Evolutionary conservation across 1,140 invertebrate genomes (phyloP).

Genomic region (Sitophilus oryzae): DNA sequence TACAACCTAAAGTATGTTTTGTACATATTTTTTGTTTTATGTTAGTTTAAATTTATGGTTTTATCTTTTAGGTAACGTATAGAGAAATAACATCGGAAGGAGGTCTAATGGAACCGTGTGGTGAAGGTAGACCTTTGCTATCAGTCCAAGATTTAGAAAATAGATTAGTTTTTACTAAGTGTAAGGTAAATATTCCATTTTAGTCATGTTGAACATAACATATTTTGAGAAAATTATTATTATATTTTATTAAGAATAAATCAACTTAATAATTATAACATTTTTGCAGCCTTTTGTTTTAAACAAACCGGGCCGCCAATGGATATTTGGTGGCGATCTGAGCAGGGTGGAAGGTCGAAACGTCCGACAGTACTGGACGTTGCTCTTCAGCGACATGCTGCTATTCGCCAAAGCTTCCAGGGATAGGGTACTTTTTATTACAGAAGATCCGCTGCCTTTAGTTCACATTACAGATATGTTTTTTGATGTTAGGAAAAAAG

Average conservation of each 20-base stretch:
- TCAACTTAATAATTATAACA: too few relatives aligned
- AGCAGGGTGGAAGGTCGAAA: slow-evolving; percentile 74
- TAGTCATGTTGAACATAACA: neutral
- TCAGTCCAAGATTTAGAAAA: slow-evolving; percentile 77
- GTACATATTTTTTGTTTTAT: too few relatives aligned
- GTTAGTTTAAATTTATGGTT: too few relatives aligned
- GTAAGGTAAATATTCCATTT: slow-evolving; percentile 55
- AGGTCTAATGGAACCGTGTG: slow-evolving; percentile 74
- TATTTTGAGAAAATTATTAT: too few relatives aligned
- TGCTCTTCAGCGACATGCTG: slow-evolving; percentile 75
- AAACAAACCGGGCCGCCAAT: slow-evolving; percentile 72
- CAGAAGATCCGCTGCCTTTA: slow-evolving; percentile 75
- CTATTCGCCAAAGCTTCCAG: slow-evolving; percentile 78
- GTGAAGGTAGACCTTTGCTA: slow-evolving; percentile 70
- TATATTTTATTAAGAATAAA: too few relatives aligned
- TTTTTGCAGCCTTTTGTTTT: slow-evolving; percentile 67
- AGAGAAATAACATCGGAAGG: slow-evolving; percentile 73
- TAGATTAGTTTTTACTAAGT: slow-evolving; percentile 77
- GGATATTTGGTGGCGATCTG: slow-evolving; percentile 80
- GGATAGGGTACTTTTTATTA: slow-evolving; percentile 77
- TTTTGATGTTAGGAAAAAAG: slow-evolving; percentile 78
- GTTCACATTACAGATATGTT: slow-evolving; percentile 71
- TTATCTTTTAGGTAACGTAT: slow-evolving; percentile 54
- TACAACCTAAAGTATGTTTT: too few relatives aligned
- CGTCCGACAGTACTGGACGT: slow-evolving; percentile 73